These are phyloP conservation scores for Plagodis dolabraria DNA, from an alignment of 2,888 invertebrate genomes.

Conservation along the genomic window DNA sequence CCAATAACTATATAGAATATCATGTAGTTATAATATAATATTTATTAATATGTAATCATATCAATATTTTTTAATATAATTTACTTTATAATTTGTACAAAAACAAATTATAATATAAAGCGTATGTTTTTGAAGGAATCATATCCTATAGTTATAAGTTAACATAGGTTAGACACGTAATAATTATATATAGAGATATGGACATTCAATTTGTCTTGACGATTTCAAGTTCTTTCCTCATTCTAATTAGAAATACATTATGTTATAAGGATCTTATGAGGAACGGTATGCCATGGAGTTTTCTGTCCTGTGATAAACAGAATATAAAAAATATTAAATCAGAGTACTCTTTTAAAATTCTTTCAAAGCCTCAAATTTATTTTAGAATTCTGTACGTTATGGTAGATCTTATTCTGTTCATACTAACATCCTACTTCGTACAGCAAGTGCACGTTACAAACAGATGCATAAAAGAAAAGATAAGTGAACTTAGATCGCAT, in stretches of 20 bases:
- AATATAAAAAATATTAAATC: too few species aligned
- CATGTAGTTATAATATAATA: conserved; percentile 38
- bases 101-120: conserved; percentile 60
- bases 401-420: too few species aligned
- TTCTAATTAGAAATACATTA: conserved; percentile 7
- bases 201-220: conserved; percentile 32
- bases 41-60: conserved; percentile 35
- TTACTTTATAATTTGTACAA: conserved; percentile 52
- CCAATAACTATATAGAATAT: conserved; percentile 22
- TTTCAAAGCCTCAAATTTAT: too few species aligned
- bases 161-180: conserved; percentile 18
- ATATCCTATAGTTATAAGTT: conserved; percentile 32
- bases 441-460: too few species aligned
- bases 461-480: too few species aligned
- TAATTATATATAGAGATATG: conserved; percentile 41
- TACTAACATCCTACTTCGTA: too few species aligned
- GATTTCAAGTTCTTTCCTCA: conserved; percentile 28
- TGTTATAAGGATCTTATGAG: not conserved
- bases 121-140: conserved; percentile 58
- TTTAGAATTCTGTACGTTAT: too few species aligned
- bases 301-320: too few species aligned
- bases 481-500: too few species aligned
- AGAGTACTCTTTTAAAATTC: too few species aligned
- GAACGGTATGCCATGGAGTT: too few species aligned
- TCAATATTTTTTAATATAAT: conserved; percentile 35